Evolutionary conservation across 1,140 invertebrate genomes (phyloP).

Genomic region (Caenorhabditis tropicalis): DNA sequence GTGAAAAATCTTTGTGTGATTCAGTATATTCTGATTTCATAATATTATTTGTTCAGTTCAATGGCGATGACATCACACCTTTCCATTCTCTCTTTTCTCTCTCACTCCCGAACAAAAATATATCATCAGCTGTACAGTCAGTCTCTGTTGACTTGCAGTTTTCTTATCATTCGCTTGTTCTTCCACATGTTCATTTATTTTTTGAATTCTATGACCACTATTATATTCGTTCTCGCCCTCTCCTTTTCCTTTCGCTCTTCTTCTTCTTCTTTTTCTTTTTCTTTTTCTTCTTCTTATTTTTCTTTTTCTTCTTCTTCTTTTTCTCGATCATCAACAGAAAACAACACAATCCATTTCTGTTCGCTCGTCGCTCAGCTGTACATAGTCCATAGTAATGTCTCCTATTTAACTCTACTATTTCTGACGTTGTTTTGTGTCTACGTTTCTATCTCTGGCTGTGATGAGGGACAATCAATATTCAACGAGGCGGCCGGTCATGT

Average conservation of each 20-base stretch:
- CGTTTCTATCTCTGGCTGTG: not conserved
- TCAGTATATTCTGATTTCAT: not conserved
- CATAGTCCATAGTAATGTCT: not conserved
- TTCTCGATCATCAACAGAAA: not conserved
- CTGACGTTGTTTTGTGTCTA: not conserved
- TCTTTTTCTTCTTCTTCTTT: not conserved
- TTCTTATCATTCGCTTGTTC: not conserved
- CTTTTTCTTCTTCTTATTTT: not conserved
- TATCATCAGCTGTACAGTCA: constrained; percentile 5
- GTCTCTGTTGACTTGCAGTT: not conserved
- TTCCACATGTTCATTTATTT: not conserved
- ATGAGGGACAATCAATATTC: not conserved
- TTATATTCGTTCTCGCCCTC: not conserved
- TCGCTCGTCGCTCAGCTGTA: not conserved
- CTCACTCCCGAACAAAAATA: not conserved
- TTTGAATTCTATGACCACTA: not conserved
- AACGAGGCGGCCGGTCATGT: not conserved
- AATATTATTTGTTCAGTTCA: not conserved
- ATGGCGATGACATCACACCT: not conserved
- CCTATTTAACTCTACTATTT: not conserved
- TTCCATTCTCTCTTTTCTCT: not conserved
- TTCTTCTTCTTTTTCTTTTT: not conserved
- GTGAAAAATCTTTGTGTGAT: no score
- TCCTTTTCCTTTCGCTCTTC: not conserved
- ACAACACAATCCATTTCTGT: not conserved